Evolutionary conservation across 1,140 invertebrate genomes (phyloP), one percentile per base, ranked within the genome.

Genomic region (Araneus ventricosus): DNA sequence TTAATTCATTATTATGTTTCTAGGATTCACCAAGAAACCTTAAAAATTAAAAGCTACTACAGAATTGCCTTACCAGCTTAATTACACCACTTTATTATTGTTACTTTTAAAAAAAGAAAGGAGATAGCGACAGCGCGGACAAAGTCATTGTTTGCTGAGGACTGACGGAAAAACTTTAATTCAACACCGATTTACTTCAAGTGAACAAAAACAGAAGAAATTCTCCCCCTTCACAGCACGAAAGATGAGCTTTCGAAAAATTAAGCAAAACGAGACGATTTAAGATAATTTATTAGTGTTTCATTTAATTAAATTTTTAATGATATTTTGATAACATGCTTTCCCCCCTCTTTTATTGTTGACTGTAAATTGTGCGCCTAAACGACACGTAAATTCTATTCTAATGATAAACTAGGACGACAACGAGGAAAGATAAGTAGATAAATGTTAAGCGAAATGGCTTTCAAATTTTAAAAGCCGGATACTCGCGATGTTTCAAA

Each of bases 391-490:
- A 84, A 84, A 75, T n/a, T 5, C 4, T 14, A 20, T 84, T 52
- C 52, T 84, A 84, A 84, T 52, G 80, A 4, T 24, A 41, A 27
- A n/a, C 45, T 24, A 27, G n/a, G 20, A 24, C 14, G 52, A 41
- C 39, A 52, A 45, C 3, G 20, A 17, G 20, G 27, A 84, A 45
- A 84, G 80, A 84, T 84, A 52, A 84, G n/a, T 52, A 52, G 39
- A 30, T 52, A 84, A 84, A 84, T 52, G 80, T 84, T 84, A 52
- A 52, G 6, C 24, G 39, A 84, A 84, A 84, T 84, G 41, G 22
- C 80, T 84, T 84, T 45, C n/a, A 84, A 84, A 84, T n/a, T 84
- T 84, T 84, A 84, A 84, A 84, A 84, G 39, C 80, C 8, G 39
- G 22, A 52, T 45, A 7, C 8, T 14, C 0, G 70, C 17, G 17